Evolutionary conservation across 2,113 vertebrate species (phyloP).

Genomic region (Cnemophilus loriae): DNA sequence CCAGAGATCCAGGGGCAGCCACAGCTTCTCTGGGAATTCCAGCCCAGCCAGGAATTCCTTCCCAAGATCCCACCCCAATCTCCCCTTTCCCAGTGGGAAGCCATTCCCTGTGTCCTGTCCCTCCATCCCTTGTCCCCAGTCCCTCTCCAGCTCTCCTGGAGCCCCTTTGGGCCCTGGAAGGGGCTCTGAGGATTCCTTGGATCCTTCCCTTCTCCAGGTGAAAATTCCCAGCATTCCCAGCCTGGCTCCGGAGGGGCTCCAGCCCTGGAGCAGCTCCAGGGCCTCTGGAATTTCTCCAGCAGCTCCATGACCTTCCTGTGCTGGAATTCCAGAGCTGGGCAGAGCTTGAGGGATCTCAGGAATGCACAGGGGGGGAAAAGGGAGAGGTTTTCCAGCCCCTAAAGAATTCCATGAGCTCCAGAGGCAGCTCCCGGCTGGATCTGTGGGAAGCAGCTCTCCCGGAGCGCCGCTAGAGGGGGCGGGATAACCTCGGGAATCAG

Average conservation of each 20-base stretch:
- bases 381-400: not conserved
- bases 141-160: not conserved
- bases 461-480: not conserved
- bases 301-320: not conserved
- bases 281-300: not conserved
- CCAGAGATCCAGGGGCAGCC: not conserved
- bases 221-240: not conserved
- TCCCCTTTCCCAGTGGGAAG: not conserved
- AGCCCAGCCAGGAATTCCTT: not conserved
- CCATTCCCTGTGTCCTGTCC: not conserved
- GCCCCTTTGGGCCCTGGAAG: not conserved
- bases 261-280: not conserved
- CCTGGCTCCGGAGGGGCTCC: no score
- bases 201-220: not conserved
- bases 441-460: not conserved
- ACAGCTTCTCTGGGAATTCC: not conserved
- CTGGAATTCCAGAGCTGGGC: not conserved
- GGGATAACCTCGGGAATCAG: not conserved
- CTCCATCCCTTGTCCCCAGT: not conserved
- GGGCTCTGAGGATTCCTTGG: not conserved
- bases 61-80: not conserved
- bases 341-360: no score
- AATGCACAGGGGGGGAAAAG: fast-evolving
- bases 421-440: fast-evolving
- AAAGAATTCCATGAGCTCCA: fast-evolving